These are phyloP conservation scores for Lasius platythorax DNA, from an alignment of 2,888 invertebrate genomes.

Conservation along the genomic window DNA sequence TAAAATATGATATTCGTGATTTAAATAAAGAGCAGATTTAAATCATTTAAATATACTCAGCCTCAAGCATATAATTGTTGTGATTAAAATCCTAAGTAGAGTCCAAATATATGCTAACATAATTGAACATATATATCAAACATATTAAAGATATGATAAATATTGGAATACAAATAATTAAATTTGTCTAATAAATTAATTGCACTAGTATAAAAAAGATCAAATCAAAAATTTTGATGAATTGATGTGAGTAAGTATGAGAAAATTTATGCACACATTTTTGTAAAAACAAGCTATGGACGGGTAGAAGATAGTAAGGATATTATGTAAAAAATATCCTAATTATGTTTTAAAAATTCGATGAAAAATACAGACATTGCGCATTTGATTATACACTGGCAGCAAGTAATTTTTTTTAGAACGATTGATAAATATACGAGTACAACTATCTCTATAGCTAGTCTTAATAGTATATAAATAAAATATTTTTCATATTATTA, in stretches of 20 bases:
- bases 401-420: constrained; percentile 12
- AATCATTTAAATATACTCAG: constrained; percentile 27
- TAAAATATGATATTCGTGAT: constrained; percentile 20
- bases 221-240: constrained; percentile 1
- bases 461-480: constrained; percentile 13
- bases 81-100: constrained; percentile 8
- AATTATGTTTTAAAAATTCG: background rate
- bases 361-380: constrained; percentile 4
- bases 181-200: constrained; percentile 21
- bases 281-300: constrained; percentile 21
- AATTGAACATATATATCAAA: constrained; percentile 17
- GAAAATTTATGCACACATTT: constrained; percentile 23
- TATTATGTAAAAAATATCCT: background rate
- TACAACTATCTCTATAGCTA: constrained; percentile 24
- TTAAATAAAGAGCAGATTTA: constrained; percentile 30
- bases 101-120: constrained; percentile 14
- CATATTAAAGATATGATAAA: background rate
- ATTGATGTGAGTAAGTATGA: background rate
- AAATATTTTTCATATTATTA: constrained; percentile 17
- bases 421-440: background rate
- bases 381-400: background rate
- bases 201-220: constrained; percentile 17
- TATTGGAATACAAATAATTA: constrained; percentile 29
- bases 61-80: constrained; percentile 11
- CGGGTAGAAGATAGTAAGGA: background rate